Percentiles rank a stretch among this genome's conserved stretches.
These are phyloP conservation scores for Phrynosoma blainvillii DNA, from an alignment of 2,113 vertebrate genomes.

Conservation along the genomic window DNA sequence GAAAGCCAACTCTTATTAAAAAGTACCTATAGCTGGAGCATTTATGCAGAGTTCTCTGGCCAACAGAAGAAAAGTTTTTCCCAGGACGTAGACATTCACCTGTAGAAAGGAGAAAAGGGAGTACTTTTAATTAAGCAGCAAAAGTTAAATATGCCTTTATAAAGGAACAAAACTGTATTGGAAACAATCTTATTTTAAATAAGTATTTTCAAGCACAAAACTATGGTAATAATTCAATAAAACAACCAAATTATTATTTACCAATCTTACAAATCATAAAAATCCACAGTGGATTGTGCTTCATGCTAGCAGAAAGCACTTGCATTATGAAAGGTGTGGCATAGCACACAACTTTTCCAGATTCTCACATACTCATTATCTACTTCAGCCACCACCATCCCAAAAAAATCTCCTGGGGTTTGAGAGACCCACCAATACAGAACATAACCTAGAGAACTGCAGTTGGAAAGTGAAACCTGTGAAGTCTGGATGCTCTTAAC, in stretches of 20 bases:
- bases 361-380: not conserved
- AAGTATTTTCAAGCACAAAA: not conserved
- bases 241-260: not conserved
- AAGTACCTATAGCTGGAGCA: conserved; percentile 93
- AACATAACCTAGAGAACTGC: not conserved
- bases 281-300: not conserved
- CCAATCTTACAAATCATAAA: not conserved
- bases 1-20: conserved; percentile 40
- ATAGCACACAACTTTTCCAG: not conserved
- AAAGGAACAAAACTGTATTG: not conserved
- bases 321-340: not conserved
- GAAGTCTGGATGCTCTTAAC: not conserved
- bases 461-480: not conserved
- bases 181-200: not conserved
- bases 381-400: not conserved
- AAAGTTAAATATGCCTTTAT: not conserved
- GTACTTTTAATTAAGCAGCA: conserved; percentile 51
- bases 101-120: conserved; percentile 62
- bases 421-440: not conserved
- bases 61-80: conserved; percentile 92
- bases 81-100: conserved; percentile 96
- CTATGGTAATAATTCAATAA: not conserved
- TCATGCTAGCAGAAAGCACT: not conserved
- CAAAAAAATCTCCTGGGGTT: not conserved
- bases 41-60: conserved; percentile 97